Percentiles rank a stretch among this genome's conserved stretches.
Evolutionary conservation across 2,797 vertebrate genomes (phyloP).

Genomic region (Monodelphis domestica): DNA sequence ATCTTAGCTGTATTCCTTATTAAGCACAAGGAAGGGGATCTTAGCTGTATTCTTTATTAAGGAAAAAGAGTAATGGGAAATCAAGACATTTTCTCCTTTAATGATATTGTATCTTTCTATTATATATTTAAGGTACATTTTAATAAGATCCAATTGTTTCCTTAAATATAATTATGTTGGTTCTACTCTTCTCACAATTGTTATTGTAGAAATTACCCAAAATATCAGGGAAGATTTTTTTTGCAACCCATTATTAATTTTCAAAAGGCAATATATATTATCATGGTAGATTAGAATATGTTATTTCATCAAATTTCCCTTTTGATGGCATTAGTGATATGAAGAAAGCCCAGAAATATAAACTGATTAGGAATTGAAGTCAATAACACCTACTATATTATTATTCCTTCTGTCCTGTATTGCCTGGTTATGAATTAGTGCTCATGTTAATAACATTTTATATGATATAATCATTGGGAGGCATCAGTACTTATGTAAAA

Average conservation of each 20-base stretch:
- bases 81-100: not conserved
- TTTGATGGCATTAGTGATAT: not conserved
- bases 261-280: not conserved
- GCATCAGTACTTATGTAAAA: slow-evolving; percentile 41
- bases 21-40: not conserved
- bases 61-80: not conserved
- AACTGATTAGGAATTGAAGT: slow-evolving; percentile 23
- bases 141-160: not conserved
- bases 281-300: not conserved
- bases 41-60: not conserved
- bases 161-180: not conserved
- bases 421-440: not conserved
- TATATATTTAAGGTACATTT: not conserved
- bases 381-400: not conserved
- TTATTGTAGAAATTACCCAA: not conserved
- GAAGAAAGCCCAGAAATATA: not conserved
- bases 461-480: slow-evolving; percentile 28
- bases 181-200: not conserved
- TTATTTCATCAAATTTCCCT: not conserved
- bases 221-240: not conserved
- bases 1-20: not conserved
- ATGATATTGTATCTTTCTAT: not conserved
- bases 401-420: not conserved
- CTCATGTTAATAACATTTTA: not conserved
- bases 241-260: slow-evolving; percentile 4